Percentiles rank a stretch among this genome's conserved stretches.
These are phyloP conservation scores for Hyperoodon ampullatus DNA, from an alignment of 2,113 vertebrate genomes.

Conservation along the genomic window DNA sequence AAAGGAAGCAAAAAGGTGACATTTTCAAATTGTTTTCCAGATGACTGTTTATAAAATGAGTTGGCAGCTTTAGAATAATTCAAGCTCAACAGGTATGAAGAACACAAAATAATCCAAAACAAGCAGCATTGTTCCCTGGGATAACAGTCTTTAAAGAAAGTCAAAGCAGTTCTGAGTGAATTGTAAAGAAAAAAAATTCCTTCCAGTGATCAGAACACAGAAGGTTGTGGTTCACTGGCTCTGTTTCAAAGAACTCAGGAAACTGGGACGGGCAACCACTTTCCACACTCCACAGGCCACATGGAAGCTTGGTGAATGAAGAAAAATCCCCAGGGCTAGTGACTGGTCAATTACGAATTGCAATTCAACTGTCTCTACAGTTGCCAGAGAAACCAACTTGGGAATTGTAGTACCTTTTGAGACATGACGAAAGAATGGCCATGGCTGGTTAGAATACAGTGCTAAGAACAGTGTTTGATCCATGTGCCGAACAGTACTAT, in stretches of 20 bases:
- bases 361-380: constrained; percentile 67
- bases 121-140: constrained; percentile 33
- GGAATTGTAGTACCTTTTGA: constrained; percentile 64
- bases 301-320: constrained; percentile 26
- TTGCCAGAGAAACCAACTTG: constrained; percentile 73
- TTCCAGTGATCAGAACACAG: constrained; percentile 67
- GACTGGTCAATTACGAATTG: constrained; percentile 69
- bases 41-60: constrained; percentile 52
- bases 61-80: constrained; percentile 43
- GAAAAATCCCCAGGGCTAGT: constrained; percentile 35
- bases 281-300: constrained; percentile 64
- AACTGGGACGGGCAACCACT: constrained; percentile 56
- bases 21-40: constrained; percentile 52
- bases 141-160: constrained; percentile 59
- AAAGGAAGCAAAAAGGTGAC: constrained; percentile 43
- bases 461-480: constrained; percentile 49
- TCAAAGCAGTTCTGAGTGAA: constrained; percentile 64
- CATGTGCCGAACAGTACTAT: not conserved
- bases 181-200: not conserved
- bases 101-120: constrained; percentile 50
- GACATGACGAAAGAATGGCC: constrained; percentile 33
- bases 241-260: constrained; percentile 73
- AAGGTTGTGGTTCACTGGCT: constrained; percentile 70
- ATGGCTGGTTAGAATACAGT: constrained; percentile 49
- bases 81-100: constrained; percentile 59